These are phyloP conservation scores for Leiothrix lutea DNA, from an alignment of 2,113 vertebrate genomes.

Conservation along the genomic window DNA sequence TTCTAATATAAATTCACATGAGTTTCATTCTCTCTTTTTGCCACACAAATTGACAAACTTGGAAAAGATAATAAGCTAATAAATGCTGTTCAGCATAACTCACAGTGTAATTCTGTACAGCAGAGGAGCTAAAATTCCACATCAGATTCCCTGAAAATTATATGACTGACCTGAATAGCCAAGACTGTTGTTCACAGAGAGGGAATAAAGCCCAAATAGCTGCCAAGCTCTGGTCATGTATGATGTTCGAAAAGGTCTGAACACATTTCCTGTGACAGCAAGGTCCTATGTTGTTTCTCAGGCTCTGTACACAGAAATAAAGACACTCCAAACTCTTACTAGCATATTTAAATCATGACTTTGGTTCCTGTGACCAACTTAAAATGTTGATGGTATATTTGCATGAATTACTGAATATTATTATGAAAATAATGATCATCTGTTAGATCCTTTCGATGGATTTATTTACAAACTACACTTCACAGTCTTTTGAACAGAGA, in stretches of 20 bases:
- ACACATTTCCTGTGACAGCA: accelerated
- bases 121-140: neutral
- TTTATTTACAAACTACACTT: neutral
- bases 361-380: neutral
- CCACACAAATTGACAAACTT: neutral
- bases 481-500: neutral
- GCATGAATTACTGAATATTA: neutral
- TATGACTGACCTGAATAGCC: neutral
- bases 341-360: neutral
- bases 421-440: neutral
- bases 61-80: neutral
- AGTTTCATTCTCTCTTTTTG: neutral
- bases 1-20: neutral
- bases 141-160: neutral
- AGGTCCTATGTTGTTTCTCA: neutral
- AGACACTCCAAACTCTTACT: neutral
- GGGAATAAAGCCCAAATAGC: neutral
- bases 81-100: neutral
- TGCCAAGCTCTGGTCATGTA: neutral
- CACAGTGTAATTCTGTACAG: neutral
- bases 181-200: neutral
- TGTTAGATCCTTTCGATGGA: neutral
- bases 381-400: neutral
- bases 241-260: neutral
- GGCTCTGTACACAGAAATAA: neutral